Percentiles rank a stretch among this genome's conserved stretches.
These are phyloP conservation scores for Metopia argyrocephala DNA, from an alignment of 2,888 invertebrate species.

Conservation along the genomic window DNA sequence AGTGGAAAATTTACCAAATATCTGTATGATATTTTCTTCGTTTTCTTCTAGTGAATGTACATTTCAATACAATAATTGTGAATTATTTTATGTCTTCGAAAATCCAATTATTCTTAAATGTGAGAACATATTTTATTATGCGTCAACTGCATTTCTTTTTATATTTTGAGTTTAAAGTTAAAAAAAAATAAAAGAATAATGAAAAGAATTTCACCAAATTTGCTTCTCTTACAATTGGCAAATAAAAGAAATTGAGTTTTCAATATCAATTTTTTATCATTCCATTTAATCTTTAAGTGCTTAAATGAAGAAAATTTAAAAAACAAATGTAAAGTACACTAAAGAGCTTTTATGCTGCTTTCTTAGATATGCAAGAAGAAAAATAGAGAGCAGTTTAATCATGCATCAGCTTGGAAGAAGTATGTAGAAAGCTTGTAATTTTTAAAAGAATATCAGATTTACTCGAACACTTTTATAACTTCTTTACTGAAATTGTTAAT, in stretches of 20 bases:
- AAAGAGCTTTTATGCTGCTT: too few species aligned
- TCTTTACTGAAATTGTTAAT: too few species aligned
- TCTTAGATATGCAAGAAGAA: too few species aligned
- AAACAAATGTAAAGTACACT: too few species aligned
- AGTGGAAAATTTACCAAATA: too few species aligned
- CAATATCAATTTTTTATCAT: constrained; percentile 32
- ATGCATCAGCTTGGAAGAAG: too few species aligned
- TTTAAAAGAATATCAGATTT: too few species aligned
- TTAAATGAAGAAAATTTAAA: constrained; percentile 1
- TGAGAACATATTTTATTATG: neutral
- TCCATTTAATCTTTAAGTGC: constrained; percentile 27
- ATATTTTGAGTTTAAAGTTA: neutral
- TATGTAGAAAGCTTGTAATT: too few species aligned
- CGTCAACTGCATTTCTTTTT: constrained; percentile 9
- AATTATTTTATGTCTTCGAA: neutral
- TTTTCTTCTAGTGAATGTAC: too few species aligned
- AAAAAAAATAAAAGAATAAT: neutral
- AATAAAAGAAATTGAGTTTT: constrained; percentile 39
- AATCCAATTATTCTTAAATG: neutral
- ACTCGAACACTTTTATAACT: too few species aligned
- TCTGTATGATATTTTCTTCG: too few species aligned
- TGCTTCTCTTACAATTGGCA: constrained; percentile 25
- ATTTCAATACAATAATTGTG: neutral
- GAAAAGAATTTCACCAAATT: constrained; percentile 17
- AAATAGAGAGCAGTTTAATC: too few species aligned